Evolutionary conservation across 2,797 vertebrate genomes (phyloP).

Genomic region (Notoglanidium macrostoma): DNA sequence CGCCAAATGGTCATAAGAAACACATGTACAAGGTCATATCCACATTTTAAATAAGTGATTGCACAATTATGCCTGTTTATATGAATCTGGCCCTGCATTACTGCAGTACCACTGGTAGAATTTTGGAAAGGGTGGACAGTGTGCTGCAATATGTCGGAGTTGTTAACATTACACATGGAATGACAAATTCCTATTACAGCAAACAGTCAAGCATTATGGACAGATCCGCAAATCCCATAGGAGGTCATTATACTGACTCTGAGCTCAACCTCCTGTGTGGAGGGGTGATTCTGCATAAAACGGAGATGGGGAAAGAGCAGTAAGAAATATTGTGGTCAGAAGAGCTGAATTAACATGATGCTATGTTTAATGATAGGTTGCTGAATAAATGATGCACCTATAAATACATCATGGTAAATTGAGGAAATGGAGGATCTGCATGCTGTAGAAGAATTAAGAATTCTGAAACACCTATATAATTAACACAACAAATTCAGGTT

Average conservation of each 20-base stretch:
- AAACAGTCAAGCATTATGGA: slow-evolving; percentile 67
- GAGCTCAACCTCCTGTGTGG: slow-evolving; percentile 41
- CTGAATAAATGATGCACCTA: slow-evolving; percentile 28
- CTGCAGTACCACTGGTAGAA: slow-evolving; percentile 41
- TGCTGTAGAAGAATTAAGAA: slow-evolving; percentile 20
- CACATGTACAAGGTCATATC: neutral
- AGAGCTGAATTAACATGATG: slow-evolving; percentile 48
- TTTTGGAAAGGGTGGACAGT: slow-evolving; percentile 60
- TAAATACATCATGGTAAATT: slow-evolving; percentile 37
- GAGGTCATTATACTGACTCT: slow-evolving; percentile 73
- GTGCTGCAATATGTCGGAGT: slow-evolving; percentile 52
- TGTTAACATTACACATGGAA: slow-evolving; percentile 59
- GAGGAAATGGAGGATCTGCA: slow-evolving; percentile 3
- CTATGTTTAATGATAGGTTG: slow-evolving; percentile 39
- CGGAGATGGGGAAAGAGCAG: slow-evolving; percentile 1
- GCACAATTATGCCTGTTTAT: slow-evolving; percentile 60
- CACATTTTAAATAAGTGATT: slow-evolving; percentile 38
- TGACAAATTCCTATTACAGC: slow-evolving; percentile 59
- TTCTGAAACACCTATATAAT: slow-evolving; percentile 13
- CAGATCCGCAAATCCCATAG: slow-evolving; percentile 66
- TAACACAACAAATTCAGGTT: slow-evolving; percentile 16
- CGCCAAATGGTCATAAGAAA: slow-evolving; percentile 32
- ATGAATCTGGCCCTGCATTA: slow-evolving; percentile 49
- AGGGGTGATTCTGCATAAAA: slow-evolving; percentile 4
- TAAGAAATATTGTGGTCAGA: slow-evolving; percentile 31